Conservation (phyloP, 2,113 vertebrate genomes). For the Myotis brandtii region DNA sequence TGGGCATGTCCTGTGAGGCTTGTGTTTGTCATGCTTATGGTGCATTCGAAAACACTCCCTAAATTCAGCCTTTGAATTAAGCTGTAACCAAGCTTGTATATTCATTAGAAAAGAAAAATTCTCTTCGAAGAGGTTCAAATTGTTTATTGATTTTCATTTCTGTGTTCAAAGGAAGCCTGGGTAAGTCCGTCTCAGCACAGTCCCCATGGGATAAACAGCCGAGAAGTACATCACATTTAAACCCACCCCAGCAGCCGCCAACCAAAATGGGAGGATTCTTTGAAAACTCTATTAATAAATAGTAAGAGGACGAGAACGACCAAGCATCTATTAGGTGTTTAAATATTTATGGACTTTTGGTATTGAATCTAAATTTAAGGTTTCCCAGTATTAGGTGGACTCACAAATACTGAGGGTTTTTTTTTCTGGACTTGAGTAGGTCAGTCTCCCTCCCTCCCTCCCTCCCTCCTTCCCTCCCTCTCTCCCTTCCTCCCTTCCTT, state of each 20-base stretch:
- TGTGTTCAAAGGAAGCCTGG: slow-evolving; percentile 95
- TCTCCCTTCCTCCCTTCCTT: too few species aligned
- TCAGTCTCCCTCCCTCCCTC: neutral
- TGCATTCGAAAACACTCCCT: slow-evolving; percentile 87
- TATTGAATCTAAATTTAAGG: neutral
- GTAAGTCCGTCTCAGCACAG: slow-evolving; percentile 93
- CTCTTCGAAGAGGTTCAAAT: slow-evolving; percentile 99
- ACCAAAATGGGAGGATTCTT: slow-evolving; percentile 86
- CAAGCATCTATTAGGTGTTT: neutral
- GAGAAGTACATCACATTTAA: slow-evolving; percentile 87
- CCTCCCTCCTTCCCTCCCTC: too few species aligned
- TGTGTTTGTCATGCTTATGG: slow-evolving; percentile 88
- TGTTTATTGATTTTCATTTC: slow-evolving; percentile 99
- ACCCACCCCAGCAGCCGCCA: slow-evolving; percentile 82
- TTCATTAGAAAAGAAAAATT: slow-evolving; percentile 97
- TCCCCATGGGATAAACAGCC: slow-evolving; percentile 89
- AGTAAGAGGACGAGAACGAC: slow-evolving; percentile 74
- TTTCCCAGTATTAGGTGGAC: neutral
- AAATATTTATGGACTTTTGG: neutral
- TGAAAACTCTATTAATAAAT: slow-evolving; percentile 88
- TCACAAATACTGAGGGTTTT: neutral
- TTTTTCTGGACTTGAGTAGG: neutral
- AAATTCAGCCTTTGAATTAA: slow-evolving; percentile 91
- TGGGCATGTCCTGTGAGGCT: slow-evolving; percentile 82
- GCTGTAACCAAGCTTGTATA: slow-evolving; percentile 97